Base-by-base conservation (phyloP, 2,113 vertebrate species). In the Pelecanus crispus region DNA sequence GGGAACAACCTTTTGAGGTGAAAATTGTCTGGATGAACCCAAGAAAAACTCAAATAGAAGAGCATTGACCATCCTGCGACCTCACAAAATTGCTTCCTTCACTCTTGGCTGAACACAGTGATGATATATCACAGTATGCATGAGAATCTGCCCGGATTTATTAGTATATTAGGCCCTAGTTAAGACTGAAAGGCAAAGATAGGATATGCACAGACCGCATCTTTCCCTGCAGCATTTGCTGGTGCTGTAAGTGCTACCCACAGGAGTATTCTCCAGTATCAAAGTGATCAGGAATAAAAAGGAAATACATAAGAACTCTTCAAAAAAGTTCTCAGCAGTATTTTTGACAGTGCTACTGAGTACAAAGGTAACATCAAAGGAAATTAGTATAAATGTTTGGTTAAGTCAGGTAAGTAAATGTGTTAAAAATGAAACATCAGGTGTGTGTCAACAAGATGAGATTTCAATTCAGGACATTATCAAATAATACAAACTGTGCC, bases 51-150 rank as follows among this genome's bases (percentile, higher is more conserved):
- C 81, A 88, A 96, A 95, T 72, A 88, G 78, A 91, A 86, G 84
- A 96, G 62, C 90, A 65, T 82, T 96, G 94, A 95, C 94, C 92
- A 96, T 88, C 85, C 66, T 90, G 31, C 4, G 92, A 96, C 96
- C 95, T 97, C 94, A 96, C 81, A 95, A 95, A 96, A 97, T 96
- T 94, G 94, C 81, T 94, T 96, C 74, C 42, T 96, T 96, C 94
- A 94, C 95, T 95, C 84, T 94, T 95, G 93, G 93, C 90, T 96
- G 94, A 92, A n/a, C 94, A 92, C 71, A 70, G 78, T 88, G 87
- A 96, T 93, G 87, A 94, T 93, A 62, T 88, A 95, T 94, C 92
- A 86, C 53, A 80, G 53, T 72, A 42, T 85, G 81, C 92, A 96
- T 61, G 71, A 96, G 85, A 94, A 88, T 94, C 85, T 94, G 71